These are phyloP conservation scores for Ethmia dodecea DNA, from an alignment of 2,888 invertebrate species.

Conservation along the genomic window DNA sequence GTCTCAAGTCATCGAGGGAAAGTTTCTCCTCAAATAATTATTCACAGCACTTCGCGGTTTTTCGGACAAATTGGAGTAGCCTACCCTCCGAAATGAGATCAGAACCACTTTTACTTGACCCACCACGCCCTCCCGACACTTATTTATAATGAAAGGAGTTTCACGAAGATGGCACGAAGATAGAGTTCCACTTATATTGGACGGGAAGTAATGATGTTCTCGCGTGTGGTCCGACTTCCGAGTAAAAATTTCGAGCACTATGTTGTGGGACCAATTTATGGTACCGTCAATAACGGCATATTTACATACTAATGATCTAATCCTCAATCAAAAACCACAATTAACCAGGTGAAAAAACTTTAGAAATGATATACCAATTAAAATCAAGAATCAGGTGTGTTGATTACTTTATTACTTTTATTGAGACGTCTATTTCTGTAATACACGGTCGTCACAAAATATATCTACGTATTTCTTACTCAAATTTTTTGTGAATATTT, in stretches of 20 bases:
- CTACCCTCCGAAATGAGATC: slow-evolving; percentile 41
- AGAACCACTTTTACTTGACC: slow-evolving; percentile 31
- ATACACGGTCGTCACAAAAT: too few species aligned
- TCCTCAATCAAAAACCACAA: slow-evolving; percentile 34
- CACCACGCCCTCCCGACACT: slow-evolving; percentile 24
- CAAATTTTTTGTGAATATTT: too few species aligned
- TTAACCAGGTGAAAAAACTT: slow-evolving; percentile 35
- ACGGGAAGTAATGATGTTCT: slow-evolving; percentile 40
- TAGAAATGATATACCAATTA: slow-evolving; percentile 41
- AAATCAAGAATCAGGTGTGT: slow-evolving; percentile 37
- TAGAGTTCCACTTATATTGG: slow-evolving; percentile 34
- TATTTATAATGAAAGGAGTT: slow-evolving; percentile 27
- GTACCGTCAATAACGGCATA: slow-evolving; percentile 31
- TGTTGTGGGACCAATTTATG: slow-evolving; percentile 38
- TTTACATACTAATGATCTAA: slow-evolving; percentile 45
- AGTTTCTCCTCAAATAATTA: slow-evolving; percentile 34
- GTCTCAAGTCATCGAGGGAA: slow-evolving; percentile 35
- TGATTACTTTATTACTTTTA: slow-evolving; percentile 37
- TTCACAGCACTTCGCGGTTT: slow-evolving; percentile 30
- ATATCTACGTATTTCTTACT: too few species aligned
- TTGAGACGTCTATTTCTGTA: slow-evolving; percentile 24
- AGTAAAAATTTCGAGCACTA: slow-evolving; percentile 36
- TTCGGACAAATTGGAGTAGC: slow-evolving; percentile 49
- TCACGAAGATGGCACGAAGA: slow-evolving; percentile 25
- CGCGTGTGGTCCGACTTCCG: slow-evolving; percentile 53